Evolutionary conservation across 2,888 invertebrate genomes (phyloP), one percentile per base, ranked within the genome.

Genomic region (Parelbella ahira): DNA sequence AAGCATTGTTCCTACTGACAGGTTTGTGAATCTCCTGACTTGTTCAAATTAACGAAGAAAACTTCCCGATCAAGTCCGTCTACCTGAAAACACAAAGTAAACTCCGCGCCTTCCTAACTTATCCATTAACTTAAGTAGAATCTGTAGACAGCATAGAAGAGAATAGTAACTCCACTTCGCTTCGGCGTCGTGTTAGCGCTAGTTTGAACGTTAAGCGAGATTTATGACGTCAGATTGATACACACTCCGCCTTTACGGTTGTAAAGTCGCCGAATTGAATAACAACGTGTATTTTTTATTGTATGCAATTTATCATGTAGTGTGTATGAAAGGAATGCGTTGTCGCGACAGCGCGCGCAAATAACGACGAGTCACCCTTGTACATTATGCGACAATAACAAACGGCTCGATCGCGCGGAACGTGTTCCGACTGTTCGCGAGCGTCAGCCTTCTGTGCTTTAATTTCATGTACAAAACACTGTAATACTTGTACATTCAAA

Each of bases 41-140:
- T 80, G 84, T 83, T 79, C 77, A 86, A 86, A 86, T 87, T 86
- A 86, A 78, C 77, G 72, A 67, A 82, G 82, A 77, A 86, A 87
- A 86, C 82, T 87, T 87, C 71, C 64, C 77, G 80, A 83, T 83
- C 80, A 79, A 84, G 82, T 81, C 78, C 71, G 75, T 83, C 79
- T 86, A 87, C 86, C 86, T 86, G 84, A 76, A 78, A 80, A 84
- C 80, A 86, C 82, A 83, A 86, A 86, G 83, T 83, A 84, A 87
- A 86, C 84, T 84, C 69, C 64, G 71, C 74, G 78, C 80, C 77
- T 82, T 78, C 76, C 72, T 77, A 87, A 87, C 86, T 87, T 87
- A 80, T 81, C 87, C 86, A 87, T 86, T 87, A 87, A 83, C 73
- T 84, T 82, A 78, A 87, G 86, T 87, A 84, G 82, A 80, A 84